Evolutionary conservation across 2,113 vertebrate species (phyloP).

Genomic region (Cariama cristata): DNA sequence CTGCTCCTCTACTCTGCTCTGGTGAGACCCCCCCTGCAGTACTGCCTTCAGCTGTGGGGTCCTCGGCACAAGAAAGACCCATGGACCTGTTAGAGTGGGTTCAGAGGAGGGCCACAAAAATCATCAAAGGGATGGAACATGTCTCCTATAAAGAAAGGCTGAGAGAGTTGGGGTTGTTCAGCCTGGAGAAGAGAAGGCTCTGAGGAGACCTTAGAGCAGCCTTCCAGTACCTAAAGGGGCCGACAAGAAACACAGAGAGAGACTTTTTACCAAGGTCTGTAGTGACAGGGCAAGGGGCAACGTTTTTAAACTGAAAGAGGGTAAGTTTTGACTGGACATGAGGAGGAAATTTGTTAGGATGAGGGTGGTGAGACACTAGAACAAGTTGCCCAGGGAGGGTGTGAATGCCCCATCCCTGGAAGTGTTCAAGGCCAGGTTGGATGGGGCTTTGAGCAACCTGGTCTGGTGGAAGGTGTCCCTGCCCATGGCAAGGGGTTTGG

Average conservation of each 20-base stretch:
- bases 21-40: neutral
- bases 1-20: rapidly evolving
- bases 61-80: too few relatives aligned
- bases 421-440: neutral
- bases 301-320: neutral
- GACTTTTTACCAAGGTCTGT: neutral
- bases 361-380: too few relatives aligned
- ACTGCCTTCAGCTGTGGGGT: rapidly evolving
- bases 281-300: neutral
- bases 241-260: rapidly evolving
- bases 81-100: rapidly evolving
- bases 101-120: neutral
- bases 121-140: rapidly evolving
- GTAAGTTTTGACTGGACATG: neutral
- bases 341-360: rapidly evolving
- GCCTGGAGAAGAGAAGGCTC: neutral
- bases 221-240: too few relatives aligned
- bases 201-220: rapidly evolving
- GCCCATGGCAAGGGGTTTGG: too few relatives aligned
- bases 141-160: neutral
- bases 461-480: neutral
- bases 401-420: rapidly evolving
- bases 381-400: neutral
- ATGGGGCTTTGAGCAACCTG: neutral
- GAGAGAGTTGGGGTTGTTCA: neutral